Evolutionary conservation across 1,140 invertebrate genomes (phyloP).

Genomic region (Anagrus nilaparvatae): DNA sequence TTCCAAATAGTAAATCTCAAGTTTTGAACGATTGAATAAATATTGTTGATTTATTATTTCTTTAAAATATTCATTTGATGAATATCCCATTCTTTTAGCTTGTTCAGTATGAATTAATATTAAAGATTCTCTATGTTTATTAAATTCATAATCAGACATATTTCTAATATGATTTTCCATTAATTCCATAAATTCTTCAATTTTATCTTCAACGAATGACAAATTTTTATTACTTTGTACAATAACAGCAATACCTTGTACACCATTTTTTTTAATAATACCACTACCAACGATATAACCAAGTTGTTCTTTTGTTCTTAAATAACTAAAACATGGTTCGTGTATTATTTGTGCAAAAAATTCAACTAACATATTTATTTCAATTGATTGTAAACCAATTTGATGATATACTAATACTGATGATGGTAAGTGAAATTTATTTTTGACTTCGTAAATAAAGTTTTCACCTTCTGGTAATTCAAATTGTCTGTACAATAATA

Average conservation of each 20-base stretch:
- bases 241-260: constrained; percentile 76
- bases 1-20: constrained; percentile 75
- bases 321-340: constrained; percentile 83
- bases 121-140: constrained; percentile 70
- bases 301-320: too few relatives aligned
- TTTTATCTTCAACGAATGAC: constrained; percentile 68
- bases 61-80: constrained; percentile 63
- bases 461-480: constrained; percentile 72
- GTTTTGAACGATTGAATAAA: constrained; percentile 78
- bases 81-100: constrained; percentile 69
- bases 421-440: constrained; percentile 76
- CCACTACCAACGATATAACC: constrained; percentile 86
- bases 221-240: constrained; percentile 85
- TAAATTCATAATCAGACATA: constrained; percentile 75
- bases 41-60: constrained; percentile 84
- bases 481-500: constrained; percentile 68
- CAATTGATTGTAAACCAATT: constrained; percentile 67
- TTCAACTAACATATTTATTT: constrained; percentile 74
- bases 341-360: constrained; percentile 77
- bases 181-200: constrained; percentile 72
- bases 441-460: constrained; percentile 62
- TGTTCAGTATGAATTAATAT: constrained; percentile 73
- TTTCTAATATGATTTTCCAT: constrained; percentile 62
- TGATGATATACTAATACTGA: constrained; percentile 83
- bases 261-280: constrained; percentile 65